Evolutionary conservation across 30 jellyfish, hydroid and myxozoan species (phyloP).

Genomic region (Rhopilema esculentum): DNA sequence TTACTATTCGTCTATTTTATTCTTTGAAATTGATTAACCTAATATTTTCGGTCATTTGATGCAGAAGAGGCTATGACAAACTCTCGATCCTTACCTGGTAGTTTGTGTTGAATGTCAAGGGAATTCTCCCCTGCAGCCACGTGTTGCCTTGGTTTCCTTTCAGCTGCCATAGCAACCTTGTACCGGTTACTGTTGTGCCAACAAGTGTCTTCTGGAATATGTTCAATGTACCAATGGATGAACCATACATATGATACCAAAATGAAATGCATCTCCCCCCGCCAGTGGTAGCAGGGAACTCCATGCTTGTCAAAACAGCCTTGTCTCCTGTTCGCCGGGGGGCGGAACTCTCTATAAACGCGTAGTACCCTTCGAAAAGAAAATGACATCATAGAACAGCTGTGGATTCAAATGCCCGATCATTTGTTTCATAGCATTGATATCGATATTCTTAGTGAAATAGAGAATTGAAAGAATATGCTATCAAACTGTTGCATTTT

Average conservation of each 20-base stretch:
- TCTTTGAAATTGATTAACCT: too few species aligned
- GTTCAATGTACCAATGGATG: constrained; percentile 86
- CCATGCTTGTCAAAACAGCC: constrained; percentile 87
- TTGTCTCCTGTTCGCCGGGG: constrained; percentile 95
- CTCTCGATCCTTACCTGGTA: constrained; percentile 65
- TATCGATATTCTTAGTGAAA: neutral
- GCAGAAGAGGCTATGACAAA: too few species aligned
- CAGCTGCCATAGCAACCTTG: constrained; percentile 84
- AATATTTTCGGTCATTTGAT: too few species aligned
- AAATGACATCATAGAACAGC: neutral
- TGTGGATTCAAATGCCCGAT: neutral
- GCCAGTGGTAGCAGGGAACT: constrained; percentile 86
- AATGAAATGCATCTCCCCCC: constrained; percentile 85
- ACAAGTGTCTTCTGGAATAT: constrained; percentile 66
- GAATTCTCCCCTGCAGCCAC: constrained; percentile 88
- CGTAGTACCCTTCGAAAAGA: constrained; percentile 78
- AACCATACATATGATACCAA: constrained; percentile 98
- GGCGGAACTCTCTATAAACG: constrained; percentile 87
- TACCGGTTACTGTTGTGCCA: constrained; percentile 69
- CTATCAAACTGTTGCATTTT: too few species aligned
- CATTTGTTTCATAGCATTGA: neutral
- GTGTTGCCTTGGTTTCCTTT: constrained; percentile 90
- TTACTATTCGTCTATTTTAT: too few species aligned
- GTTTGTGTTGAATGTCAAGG: constrained; percentile 43
- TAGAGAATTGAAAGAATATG: too few species aligned